Conservation (phyloP, 2,888 invertebrate species). For the Drepana falcataria region DNA sequence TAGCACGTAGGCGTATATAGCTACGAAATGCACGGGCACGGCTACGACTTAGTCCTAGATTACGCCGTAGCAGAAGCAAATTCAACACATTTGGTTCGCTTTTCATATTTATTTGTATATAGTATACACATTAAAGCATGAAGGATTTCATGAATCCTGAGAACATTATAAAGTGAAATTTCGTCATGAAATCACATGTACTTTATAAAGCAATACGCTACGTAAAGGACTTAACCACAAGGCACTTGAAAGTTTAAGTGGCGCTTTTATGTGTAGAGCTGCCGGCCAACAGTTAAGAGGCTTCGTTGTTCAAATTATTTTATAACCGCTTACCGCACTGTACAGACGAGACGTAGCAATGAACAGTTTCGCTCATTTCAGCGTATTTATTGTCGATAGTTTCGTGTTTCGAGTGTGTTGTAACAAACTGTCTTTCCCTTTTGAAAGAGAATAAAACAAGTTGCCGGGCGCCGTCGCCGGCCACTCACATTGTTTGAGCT, state of each 20-base stretch:
- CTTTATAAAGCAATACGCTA: too few relatives aligned
- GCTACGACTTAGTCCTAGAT: too few relatives aligned
- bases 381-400: constrained; percentile 11
- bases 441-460: constrained; percentile 24
- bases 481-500: constrained; percentile 26
- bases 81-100: too few relatives aligned
- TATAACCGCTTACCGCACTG: constrained; percentile 10
- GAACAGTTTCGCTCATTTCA: constrained; percentile 14
- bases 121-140: too few relatives aligned
- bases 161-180: too few relatives aligned
- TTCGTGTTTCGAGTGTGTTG: neutral
- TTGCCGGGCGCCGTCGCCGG: constrained; percentile 20
- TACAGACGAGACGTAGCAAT: constrained; percentile 11
- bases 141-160: too few relatives aligned
- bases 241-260: neutral
- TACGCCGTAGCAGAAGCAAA: too few relatives aligned
- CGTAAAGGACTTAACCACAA: too few relatives aligned
- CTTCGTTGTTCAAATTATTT: constrained; percentile 10
- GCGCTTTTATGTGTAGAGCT: neutral
- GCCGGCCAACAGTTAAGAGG: constrained; percentile 4
- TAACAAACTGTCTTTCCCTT: constrained; percentile 11
- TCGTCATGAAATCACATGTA: too few relatives aligned
- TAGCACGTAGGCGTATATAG: too few relatives aligned
- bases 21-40: too few relatives aligned
- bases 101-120: too few relatives aligned